phyloP scores from a whole-genome alignment of 1,140 invertebrate genomes.

The Drosophila nikananu region DNA sequence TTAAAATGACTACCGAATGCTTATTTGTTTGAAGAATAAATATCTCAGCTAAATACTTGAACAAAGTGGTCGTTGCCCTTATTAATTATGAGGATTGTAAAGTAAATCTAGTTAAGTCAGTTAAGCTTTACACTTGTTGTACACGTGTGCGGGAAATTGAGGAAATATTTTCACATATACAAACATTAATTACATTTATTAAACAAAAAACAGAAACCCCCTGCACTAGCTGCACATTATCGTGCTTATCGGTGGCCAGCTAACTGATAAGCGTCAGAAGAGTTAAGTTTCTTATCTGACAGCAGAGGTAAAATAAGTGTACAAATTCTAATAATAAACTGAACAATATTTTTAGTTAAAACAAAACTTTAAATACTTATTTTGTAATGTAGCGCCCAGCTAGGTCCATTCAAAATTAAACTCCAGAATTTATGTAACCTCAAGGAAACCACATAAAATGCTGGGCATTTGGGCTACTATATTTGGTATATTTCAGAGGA shows the following conservation, averaged over 20 bases:
- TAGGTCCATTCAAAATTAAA: neutral
- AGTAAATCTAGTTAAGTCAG: neutral
- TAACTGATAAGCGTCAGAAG: constrained; percentile 5
- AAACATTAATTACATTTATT: neutral
- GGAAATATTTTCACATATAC: neutral
- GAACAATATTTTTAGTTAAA: neutral
- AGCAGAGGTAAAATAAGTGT: neutral
- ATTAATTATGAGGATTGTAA: neutral
- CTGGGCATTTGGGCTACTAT: neutral
- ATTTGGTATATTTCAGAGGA: neutral
- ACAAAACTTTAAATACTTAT: no score
- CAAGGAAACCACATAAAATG: neutral
- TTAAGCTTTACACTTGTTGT: constrained; percentile 5
- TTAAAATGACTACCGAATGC: neutral
- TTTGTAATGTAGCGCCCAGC: neutral
- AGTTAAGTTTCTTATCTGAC: constrained; percentile 15
- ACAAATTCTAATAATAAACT: neutral
- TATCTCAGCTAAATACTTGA: no score
- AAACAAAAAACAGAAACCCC: neutral
- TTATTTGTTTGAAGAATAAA: neutral
- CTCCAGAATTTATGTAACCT: neutral
- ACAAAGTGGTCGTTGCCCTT: constrained; percentile 1
- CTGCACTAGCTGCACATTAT: constrained; percentile 21
- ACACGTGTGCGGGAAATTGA: neutral
- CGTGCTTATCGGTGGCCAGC: constrained; percentile 19